These are phyloP conservation scores for Teleogryllus oceanicus DNA, from an alignment of 2,888 invertebrate genomes.

Conservation along the genomic window DNA sequence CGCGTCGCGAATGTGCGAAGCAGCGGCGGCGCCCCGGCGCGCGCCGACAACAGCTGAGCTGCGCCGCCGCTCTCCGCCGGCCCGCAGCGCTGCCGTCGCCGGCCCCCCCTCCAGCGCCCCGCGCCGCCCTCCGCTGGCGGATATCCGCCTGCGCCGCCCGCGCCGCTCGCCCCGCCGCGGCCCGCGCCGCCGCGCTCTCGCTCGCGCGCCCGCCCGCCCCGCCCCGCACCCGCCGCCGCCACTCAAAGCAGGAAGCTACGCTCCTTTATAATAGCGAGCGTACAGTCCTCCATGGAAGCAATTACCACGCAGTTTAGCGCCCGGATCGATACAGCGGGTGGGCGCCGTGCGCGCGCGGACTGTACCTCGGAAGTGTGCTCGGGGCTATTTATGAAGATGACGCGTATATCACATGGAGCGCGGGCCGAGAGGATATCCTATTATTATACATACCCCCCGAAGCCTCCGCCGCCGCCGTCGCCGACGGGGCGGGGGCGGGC, in stretches of 20 bases:
- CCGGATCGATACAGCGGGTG: not conserved
- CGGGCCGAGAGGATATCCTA: constrained; percentile 22
- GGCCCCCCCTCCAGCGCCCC: constrained; percentile 28
- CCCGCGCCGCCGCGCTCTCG: too few species aligned
- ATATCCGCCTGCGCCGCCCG: not conserved
- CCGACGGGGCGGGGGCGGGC: too few species aligned
- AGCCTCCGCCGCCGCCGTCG: too few species aligned
- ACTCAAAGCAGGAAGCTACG: constrained; percentile 34
- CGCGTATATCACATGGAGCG: constrained; percentile 22
- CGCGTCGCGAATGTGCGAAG: not conserved
- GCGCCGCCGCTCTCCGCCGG: constrained; percentile 19
- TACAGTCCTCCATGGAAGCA: constrained; percentile 34
- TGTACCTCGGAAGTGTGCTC: constrained; percentile 28
- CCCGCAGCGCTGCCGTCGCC: constrained; percentile 28
- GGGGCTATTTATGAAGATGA: constrained; percentile 31
- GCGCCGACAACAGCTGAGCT: too few species aligned
- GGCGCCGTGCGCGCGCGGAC: not conserved
- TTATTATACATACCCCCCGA: constrained; percentile 22
- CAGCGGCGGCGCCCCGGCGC: too few species aligned
- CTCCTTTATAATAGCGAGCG: constrained; percentile 32
- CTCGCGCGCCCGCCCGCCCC: too few species aligned
- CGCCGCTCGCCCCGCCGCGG: too few species aligned
- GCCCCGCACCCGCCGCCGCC: not conserved
- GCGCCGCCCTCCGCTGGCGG: constrained; percentile 20
- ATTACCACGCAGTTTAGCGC: constrained; percentile 21